These are phyloP conservation scores for Drosophila bocqueti DNA, from an alignment of 1,140 invertebrate species.

Conservation along the genomic window DNA sequence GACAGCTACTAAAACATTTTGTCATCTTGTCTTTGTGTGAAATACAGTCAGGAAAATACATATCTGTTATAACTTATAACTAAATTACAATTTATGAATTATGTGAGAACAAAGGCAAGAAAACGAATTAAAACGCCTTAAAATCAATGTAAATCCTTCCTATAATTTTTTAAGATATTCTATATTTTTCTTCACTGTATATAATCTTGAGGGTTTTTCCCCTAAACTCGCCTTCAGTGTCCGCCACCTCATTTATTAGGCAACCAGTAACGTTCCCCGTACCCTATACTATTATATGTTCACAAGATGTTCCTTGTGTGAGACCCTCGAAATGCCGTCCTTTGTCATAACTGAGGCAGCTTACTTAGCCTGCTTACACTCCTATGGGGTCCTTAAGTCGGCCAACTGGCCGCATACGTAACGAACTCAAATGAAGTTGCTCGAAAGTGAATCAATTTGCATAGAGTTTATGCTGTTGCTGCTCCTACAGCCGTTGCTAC, in stretches of 20 bases:
- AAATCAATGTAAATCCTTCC: too few species aligned
- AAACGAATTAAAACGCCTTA: neutral
- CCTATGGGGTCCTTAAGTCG: slow-evolving; percentile 28
- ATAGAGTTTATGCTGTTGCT: slow-evolving; percentile 65
- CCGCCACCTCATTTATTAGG: slow-evolving; percentile 69
- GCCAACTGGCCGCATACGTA: slow-evolving; percentile 68
- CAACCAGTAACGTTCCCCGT: slow-evolving; percentile 26
- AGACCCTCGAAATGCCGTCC: slow-evolving; percentile 29
- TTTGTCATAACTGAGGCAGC: slow-evolving; percentile 56
- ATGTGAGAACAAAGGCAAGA: too few species aligned
- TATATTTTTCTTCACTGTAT: slow-evolving; percentile 13
- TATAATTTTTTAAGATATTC: neutral
- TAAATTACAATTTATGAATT: too few species aligned
- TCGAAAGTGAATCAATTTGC: slow-evolving; percentile 71
- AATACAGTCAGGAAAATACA: slow-evolving; percentile 11
- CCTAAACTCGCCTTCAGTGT: slow-evolving; percentile 31
- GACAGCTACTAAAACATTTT: slow-evolving; percentile 35
- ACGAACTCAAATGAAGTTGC: slow-evolving; percentile 79
- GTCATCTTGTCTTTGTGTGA: slow-evolving; percentile 12
- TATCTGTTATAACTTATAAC: too few species aligned
- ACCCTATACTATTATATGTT: slow-evolving; percentile 9
- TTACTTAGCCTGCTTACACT: slow-evolving; percentile 43
- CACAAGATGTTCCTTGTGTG: slow-evolving; percentile 33
- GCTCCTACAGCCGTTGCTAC: slow-evolving; percentile 25
- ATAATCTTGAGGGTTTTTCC: slow-evolving; percentile 14